Conservation (phyloP, 1,140 invertebrate genomes). For the Stegodyphus dumicola region DNA sequence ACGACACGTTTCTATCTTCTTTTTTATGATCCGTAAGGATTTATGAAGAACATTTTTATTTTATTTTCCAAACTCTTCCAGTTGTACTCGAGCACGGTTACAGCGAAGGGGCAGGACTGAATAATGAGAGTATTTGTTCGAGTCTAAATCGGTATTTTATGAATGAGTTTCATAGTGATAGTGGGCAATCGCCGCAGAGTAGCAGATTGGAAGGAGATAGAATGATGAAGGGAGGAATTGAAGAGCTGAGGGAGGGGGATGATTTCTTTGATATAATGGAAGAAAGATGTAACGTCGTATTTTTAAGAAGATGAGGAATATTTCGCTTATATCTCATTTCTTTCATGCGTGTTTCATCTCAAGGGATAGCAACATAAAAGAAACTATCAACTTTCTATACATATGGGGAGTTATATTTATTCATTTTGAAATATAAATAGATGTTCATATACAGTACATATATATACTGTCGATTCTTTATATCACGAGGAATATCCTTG, state of each 20-base stretch:
- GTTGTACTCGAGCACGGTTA: slow-evolving; percentile 1
- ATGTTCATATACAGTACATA: no score
- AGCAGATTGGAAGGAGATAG: neutral
- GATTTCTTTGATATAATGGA: neutral
- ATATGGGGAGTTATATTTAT: no score
- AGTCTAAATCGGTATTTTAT: slow-evolving; percentile 47
- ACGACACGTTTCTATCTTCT: slow-evolving; percentile 8
- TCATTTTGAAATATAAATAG: no score
- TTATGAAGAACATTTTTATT: neutral
- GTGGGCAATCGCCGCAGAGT: neutral
- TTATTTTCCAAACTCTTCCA: slow-evolving; percentile 16
- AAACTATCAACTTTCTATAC: no score
- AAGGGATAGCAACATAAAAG: no score
- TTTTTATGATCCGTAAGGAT: neutral
- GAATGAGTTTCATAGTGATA: slow-evolving; percentile 13
- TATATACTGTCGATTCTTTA: no score
- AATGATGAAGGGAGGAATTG: neutral
- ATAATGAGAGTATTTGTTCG: slow-evolving; percentile 38
- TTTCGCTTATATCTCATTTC: no score
- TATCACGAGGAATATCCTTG: no score
- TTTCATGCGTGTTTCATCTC: no score
- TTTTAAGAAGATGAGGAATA: neutral
- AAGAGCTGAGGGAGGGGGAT: neutral
- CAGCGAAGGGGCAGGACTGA: slow-evolving; percentile 42
- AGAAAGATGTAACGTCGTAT: neutral